Conservation (phyloP, 2,888 invertebrate species). For the Drosophila colorata region DNA sequence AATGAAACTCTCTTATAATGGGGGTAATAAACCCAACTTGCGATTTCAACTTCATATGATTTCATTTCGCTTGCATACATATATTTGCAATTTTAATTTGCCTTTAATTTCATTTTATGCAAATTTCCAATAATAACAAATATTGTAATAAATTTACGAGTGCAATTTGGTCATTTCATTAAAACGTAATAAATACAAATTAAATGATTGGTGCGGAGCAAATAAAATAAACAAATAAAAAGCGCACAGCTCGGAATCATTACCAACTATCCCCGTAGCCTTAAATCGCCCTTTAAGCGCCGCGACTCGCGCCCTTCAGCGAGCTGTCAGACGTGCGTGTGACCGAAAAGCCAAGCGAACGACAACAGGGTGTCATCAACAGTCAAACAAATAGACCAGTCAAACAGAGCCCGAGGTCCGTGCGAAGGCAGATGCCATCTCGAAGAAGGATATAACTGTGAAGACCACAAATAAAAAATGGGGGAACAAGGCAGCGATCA, state of each 20-base stretch:
- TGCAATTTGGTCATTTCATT: slow-evolving; percentile 49
- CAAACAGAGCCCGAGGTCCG: neutral
- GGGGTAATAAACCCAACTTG: slow-evolving; percentile 55
- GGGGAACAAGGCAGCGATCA: neutral
- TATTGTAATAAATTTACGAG: slow-evolving; percentile 43
- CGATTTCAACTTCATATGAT: slow-evolving; percentile 26
- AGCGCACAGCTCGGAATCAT: neutral
- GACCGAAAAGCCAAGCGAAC: slow-evolving; percentile 8
- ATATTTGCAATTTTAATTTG: slow-evolving; percentile 54
- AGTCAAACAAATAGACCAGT: slow-evolving; percentile 20
- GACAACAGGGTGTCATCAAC: slow-evolving; percentile 34
- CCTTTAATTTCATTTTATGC: slow-evolving; percentile 59
- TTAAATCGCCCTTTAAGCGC: too few relatives aligned
- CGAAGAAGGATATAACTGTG: neutral
- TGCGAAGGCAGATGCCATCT: slow-evolving; percentile 2
- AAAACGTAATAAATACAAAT: slow-evolving; percentile 53
- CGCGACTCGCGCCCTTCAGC: too few relatives aligned
- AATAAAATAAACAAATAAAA: slow-evolving; percentile 4
- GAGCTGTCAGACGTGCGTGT: too few relatives aligned
- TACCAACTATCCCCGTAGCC: neutral
- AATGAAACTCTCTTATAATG: slow-evolving; percentile 29
- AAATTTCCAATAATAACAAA: slow-evolving; percentile 39
- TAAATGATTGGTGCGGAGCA: slow-evolving; percentile 16
- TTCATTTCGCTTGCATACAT: slow-evolving; percentile 5
- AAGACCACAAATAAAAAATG: neutral